phyloP scores from a whole-genome alignment of 1,140 invertebrate species.

The Drosophila albomicans region DNA sequence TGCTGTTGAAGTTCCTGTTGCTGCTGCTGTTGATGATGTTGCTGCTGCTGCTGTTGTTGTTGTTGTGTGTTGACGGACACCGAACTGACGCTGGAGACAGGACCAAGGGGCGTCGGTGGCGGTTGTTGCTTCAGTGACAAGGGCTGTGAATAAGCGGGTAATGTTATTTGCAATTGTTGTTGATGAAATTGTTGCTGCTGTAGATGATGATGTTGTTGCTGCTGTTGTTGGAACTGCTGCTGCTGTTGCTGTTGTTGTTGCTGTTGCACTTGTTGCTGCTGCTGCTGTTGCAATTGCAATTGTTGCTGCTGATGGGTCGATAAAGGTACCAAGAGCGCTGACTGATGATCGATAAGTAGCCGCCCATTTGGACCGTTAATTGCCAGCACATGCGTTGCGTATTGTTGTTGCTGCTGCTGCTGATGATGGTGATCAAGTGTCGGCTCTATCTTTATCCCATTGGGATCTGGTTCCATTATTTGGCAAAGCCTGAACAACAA shows the following conservation, averaged over 20 bases:
- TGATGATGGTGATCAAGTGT: slow-evolving; percentile 81
- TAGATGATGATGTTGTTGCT: slow-evolving; percentile 66
- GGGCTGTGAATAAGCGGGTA: slow-evolving; percentile 62
- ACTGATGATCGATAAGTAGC: slow-evolving; percentile 81
- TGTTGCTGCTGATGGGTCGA: slow-evolving; percentile 78
- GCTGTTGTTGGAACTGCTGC: slow-evolving; percentile 63
- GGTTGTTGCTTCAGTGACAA: slow-evolving; percentile 69
- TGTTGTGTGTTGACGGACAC: slow-evolving; percentile 52
- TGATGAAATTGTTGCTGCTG: slow-evolving; percentile 70
- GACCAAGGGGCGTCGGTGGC: slow-evolving; percentile 67
- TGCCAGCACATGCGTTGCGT: slow-evolving; percentile 80
- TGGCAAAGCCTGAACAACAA: slow-evolving; percentile 76
- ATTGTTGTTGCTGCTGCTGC: slow-evolving; percentile 74
- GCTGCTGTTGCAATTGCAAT: slow-evolving; percentile 68
- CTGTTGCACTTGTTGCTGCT: slow-evolving; percentile 66
- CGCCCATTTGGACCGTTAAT: slow-evolving; percentile 83
- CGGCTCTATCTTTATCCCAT: slow-evolving; percentile 84
- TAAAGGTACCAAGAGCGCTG: slow-evolving; percentile 78
- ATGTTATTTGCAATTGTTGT: slow-evolving; percentile 66
- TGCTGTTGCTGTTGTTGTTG: slow-evolving; percentile 53
- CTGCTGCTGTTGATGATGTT: slow-evolving; percentile 32
- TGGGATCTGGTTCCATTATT: slow-evolving; percentile 85
- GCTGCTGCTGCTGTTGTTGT: slow-evolving; percentile 22
- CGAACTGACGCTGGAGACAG: slow-evolving; percentile 61
- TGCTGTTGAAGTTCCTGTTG: slow-evolving; percentile 24